Conservation (phyloP, 2,797 vertebrate genomes). For the Chrysocyon brachyurus region DNA sequence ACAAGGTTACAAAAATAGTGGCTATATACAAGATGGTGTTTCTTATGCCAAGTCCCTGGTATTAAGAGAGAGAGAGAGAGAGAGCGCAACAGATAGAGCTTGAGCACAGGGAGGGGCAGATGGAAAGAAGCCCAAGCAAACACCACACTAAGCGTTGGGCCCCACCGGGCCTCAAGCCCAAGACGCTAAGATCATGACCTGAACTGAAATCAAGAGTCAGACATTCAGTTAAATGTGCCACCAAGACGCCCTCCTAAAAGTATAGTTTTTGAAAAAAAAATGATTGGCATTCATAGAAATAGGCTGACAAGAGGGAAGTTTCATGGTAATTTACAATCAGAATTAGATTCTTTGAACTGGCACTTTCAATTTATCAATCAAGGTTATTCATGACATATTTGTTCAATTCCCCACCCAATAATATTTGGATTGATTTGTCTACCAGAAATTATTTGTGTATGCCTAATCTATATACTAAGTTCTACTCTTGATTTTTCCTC, state of each 20-base stretch:
- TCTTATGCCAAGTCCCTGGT: too few species aligned
- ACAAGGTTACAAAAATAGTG: too few species aligned
- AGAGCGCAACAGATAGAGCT: not conserved
- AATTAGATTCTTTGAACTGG: not conserved
- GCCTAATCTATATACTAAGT: not conserved
- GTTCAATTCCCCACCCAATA: not conserved
- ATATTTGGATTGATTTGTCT: not conserved
- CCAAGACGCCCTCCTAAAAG: not conserved
- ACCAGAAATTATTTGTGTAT: not conserved
- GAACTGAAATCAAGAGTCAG: not conserved
- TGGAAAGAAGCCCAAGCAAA: not conserved
- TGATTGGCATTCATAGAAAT: fast-evolving
- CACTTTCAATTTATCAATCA: not conserved
- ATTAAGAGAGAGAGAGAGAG: too few species aligned
- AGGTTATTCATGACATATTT: not conserved
- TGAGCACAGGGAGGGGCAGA: not conserved
- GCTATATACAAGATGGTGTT: too few species aligned
- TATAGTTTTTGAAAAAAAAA: not conserved
- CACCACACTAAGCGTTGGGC: not conserved
- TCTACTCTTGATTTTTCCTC: not conserved
- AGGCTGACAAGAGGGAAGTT: not conserved
- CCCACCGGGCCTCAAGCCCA: not conserved
- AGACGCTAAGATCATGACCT: not conserved
- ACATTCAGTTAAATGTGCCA: not conserved
- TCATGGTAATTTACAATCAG: not conserved